These are phyloP conservation scores for Salmo trutta DNA, from an alignment of 2,797 vertebrate genomes.

Conservation along the genomic window DNA sequence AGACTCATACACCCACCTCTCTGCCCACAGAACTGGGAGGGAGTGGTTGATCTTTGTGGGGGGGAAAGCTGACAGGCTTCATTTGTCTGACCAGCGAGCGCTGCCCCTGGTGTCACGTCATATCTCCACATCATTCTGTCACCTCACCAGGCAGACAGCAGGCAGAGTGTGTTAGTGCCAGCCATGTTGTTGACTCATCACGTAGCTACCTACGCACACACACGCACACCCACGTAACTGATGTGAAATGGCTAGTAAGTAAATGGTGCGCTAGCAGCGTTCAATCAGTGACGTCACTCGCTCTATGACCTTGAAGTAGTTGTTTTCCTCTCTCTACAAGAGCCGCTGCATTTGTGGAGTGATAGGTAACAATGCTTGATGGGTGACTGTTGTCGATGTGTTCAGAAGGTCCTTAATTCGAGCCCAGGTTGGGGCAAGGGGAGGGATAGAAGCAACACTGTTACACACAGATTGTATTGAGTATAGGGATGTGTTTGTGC, in stretches of 20 bases:
- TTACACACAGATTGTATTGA: background rate
- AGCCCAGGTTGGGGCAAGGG: no score
- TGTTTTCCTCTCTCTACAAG: no score
- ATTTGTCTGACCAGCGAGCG: conserved; percentile 57
- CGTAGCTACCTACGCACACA: background rate
- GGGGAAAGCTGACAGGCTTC: conserved; percentile 57
- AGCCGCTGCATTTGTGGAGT: no score
- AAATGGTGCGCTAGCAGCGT: no score
- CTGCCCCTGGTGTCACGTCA: conserved; percentile 40
- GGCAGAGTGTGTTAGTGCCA: conserved; percentile 4
- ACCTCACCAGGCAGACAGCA: conserved; percentile 10
- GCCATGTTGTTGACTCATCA: background rate
- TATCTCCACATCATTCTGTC: conserved; percentile 42
- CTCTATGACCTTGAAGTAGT: no score
- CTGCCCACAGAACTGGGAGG: conserved; percentile 16
- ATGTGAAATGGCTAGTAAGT: no score
- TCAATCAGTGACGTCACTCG: no score
- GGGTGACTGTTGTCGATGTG: no score
- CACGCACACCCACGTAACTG: conserved; percentile 2
- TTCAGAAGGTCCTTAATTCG: no score
- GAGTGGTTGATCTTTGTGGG: conserved; percentile 38
- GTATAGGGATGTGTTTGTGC: background rate
- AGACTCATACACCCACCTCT: conserved; percentile 41
- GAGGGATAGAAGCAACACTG: no score
- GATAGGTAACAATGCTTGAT: no score